Base-by-base conservation (phyloP, 2,113 vertebrate species). In the Indicator indicator region DNA sequence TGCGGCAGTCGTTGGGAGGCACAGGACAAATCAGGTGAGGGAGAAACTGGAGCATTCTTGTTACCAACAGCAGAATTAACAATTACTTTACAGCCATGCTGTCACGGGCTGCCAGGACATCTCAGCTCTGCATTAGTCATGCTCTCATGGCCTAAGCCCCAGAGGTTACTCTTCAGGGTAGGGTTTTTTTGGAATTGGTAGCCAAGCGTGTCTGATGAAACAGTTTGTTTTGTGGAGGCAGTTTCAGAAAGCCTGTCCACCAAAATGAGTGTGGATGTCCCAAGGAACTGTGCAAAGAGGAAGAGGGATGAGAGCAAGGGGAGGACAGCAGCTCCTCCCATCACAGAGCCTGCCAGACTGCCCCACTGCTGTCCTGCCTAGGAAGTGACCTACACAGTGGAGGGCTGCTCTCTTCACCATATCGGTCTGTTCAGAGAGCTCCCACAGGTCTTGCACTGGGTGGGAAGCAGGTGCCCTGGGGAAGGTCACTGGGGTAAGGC, bases 11-110 rank as follows among this genome's bases (percentile, higher is more conserved):
- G 8, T 33, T 79, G 67, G 81, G 77, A 93, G 86, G 76, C 83
- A 78, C 1, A 5, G 70, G 81, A 42, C 1, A 1, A 67, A 46
- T 93, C 84, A 63, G 4, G 8, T 90, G 89, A 83, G 68, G 48
- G 30, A 58, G 78, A 79, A 97, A 92, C 64, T 89, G 87, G 89
- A 95, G 94, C 86, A 32, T 82, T 75, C 74, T 82, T 87, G 46
- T 94, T 92, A 91, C 84, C 70, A 84, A 50, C 92, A 87, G 86
- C 82, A 90, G 90, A 95, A 93, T 87, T 96, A 93, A 94, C 91
- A 89, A 63, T 90, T 90, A 75, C 44, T 84, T 79, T 87, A 89
- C 81, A 87, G 95, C 74, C 71, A 77, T 82, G 70, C 89, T 94
- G 89, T 90, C 86, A 84, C 38, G 40, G 33, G 14, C 94, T 86